Conservation (phyloP, 2,797 vertebrate genomes). For the Pseudotriccus pelzelni region DNA sequence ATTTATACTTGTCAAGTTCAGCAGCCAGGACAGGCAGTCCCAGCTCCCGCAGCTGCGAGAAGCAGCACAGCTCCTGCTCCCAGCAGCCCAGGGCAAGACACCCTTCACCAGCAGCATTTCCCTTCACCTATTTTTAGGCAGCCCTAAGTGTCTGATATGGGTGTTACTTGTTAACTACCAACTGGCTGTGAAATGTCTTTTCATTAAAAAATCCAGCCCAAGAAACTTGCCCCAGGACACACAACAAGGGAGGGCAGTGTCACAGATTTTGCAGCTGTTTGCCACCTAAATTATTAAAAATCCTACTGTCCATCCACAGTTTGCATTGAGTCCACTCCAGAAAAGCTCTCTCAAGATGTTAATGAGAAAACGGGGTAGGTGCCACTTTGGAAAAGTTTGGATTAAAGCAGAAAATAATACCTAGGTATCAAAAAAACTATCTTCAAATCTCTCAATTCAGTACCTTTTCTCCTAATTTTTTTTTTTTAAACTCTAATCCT, state of each 20-base stretch:
- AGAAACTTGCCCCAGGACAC: neutral
- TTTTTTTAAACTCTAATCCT: neutral
- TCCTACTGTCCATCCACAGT: neutral
- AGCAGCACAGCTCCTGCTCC: neutral
- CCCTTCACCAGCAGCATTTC: neutral
- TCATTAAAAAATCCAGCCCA: neutral
- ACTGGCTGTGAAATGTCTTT: neutral
- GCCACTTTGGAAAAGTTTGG: neutral
- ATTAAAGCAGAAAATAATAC: neutral
- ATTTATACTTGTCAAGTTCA: neutral
- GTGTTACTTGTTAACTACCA: neutral
- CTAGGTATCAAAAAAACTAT: neutral
- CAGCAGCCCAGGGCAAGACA: neutral
- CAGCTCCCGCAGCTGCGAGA: neutral
- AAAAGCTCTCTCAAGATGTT: neutral
- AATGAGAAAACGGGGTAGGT: neutral
- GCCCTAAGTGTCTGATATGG: neutral
- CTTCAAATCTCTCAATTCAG: neutral
- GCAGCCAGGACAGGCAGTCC: neutral
- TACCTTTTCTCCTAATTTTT: neutral
- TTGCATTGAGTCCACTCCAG: neutral
- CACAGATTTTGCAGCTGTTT: neutral
- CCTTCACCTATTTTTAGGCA: neutral
- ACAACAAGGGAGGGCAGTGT: neutral
- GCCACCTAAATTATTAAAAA: neutral